A percentile compares a stretch with the other conserved stretches of the same genome.
Conservation (phyloP, 2,888 invertebrate genomes). For the Chymomyza amoena region DNA sequence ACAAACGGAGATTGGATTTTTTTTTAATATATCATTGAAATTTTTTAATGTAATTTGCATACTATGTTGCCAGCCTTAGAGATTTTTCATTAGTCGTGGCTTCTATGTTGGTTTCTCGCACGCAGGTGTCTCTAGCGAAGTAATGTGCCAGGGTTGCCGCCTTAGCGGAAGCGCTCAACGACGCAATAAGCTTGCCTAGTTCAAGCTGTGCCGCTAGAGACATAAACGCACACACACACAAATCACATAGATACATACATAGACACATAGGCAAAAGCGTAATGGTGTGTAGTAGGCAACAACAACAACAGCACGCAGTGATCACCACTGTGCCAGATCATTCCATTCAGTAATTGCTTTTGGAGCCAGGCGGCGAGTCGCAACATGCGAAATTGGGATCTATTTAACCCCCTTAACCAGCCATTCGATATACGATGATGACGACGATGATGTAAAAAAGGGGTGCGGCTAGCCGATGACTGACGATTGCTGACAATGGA, state of each 20-base stretch:
- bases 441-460: conserved; percentile 19
- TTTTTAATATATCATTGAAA: neutral
- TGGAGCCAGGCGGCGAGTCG: conserved; percentile 2
- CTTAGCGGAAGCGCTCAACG: neutral
- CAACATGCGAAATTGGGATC: conserved; percentile 48
- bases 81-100: neutral
- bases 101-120: conserved; percentile 4
- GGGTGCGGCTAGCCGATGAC: conserved; percentile 49
- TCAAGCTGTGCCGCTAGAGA: neutral
- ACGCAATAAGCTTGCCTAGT: neutral
- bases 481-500: conserved; percentile 17
- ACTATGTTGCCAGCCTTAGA: neutral
- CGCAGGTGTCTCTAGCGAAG: neutral
- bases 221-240: neutral
- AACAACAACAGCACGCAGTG: neutral
- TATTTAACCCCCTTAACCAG: conserved; percentile 6
- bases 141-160: neutral
- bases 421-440: neutral
- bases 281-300: too few species aligned
- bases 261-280: neutral
- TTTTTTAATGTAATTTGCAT: conserved; percentile 17
- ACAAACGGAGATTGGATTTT: conserved; percentile 49
- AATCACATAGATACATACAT: neutral
- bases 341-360: neutral
- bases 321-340: neutral